Conservation (phyloP, 2,797 vertebrate genomes). For the Tolypeutes matacus region DNA sequence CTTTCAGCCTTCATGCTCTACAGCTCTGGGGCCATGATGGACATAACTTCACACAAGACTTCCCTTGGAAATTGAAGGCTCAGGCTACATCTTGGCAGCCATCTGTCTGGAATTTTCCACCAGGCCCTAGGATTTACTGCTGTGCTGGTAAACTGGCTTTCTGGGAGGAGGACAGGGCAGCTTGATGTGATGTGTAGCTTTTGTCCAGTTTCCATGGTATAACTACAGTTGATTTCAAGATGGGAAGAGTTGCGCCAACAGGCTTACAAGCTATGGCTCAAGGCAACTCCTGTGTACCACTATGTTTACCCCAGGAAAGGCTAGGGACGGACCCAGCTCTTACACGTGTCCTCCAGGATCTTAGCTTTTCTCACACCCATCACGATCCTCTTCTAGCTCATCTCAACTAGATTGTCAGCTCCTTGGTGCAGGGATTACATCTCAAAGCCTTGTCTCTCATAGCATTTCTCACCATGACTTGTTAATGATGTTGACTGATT, state of each 20-base stretch:
- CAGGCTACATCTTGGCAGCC: not conserved
- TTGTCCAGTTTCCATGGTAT: not conserved
- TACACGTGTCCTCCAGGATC: no score
- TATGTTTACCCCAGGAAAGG: not conserved
- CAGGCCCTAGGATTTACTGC: not conserved
- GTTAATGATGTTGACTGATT: not conserved
- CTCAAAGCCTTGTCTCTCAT: not conserved
- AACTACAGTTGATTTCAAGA: not conserved
- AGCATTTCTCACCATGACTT: not conserved
- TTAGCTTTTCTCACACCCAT: not conserved
- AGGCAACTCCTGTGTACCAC: not conserved
- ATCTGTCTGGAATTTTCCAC: not conserved
- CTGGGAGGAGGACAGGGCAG: accelerated
- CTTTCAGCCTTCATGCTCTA: not conserved
- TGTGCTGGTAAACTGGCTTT: not conserved
- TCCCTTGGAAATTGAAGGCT: not conserved
- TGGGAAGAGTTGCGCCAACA: not conserved
- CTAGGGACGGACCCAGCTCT: no score
- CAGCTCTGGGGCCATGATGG: not conserved
- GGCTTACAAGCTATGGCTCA: not conserved
- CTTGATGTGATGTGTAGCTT: not conserved
- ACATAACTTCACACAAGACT: not conserved
- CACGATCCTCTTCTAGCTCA: not conserved
- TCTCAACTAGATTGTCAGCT: not conserved
- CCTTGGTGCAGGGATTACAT: not conserved